Percentiles rank a stretch among this genome's conserved stretches.
These are phyloP conservation scores for Apodemus sylvaticus DNA, from an alignment of 2,113 vertebrate genomes.

Conservation along the genomic window DNA sequence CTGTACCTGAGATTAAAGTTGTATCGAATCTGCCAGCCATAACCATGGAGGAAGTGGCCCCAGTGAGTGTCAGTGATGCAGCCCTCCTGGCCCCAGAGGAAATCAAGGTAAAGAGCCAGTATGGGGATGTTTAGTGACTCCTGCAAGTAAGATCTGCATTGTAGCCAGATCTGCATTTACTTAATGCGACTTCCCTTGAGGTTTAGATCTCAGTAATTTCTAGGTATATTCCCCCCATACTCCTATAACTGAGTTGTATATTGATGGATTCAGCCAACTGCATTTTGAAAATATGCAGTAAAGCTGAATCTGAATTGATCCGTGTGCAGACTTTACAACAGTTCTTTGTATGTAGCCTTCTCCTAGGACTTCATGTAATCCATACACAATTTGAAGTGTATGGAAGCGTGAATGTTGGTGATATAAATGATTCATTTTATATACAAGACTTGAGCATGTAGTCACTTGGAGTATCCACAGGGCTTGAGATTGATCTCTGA, in stretches of 20 bases:
- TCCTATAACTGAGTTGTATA: neutral
- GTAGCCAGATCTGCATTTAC: neutral
- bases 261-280: neutral
- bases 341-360: neutral
- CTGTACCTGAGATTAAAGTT: slow-evolving; percentile 95
- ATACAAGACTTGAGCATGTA: neutral
- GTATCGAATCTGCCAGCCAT: slow-evolving; percentile 96
- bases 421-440: neutral
- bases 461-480: neutral
- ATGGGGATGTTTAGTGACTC: neutral
- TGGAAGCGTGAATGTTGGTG: neutral
- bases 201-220: neutral
- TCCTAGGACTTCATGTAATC: neutral
- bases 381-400: neutral
- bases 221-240: neutral
- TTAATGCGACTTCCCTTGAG: neutral
- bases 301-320: neutral
- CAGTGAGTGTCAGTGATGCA: slow-evolving; percentile 92
- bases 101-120: slow-evolving; percentile 89
- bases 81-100: slow-evolving; percentile 96
- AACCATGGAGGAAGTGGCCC: slow-evolving; percentile 96
- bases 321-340: neutral
- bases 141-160: neutral
- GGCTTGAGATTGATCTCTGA: neutral
- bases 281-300: neutral